These are phyloP conservation scores for Steatornis caripensis DNA, from an alignment of 2,113 vertebrate genomes.

Conservation along the genomic window DNA sequence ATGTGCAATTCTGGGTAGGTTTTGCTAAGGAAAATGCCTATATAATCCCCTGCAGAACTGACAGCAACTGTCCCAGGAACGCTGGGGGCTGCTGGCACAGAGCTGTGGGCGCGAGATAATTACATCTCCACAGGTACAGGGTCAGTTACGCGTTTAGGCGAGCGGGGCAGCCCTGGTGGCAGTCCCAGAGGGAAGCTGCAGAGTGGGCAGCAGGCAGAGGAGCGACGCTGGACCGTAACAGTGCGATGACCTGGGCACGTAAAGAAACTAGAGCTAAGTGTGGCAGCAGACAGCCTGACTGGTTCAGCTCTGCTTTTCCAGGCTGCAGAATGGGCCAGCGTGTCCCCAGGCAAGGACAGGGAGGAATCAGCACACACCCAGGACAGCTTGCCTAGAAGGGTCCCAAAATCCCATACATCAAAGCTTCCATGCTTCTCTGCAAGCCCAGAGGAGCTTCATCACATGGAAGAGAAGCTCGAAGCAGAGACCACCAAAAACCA, in stretches of 20 bases:
- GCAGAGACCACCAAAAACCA: background rate
- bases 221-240: background rate
- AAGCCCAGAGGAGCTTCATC: background rate
- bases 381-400: background rate
- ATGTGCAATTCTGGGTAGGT: background rate
- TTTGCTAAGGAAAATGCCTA: background rate
- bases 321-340: background rate
- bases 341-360: background rate
- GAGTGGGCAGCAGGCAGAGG: background rate
- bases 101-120: fast-evolving
- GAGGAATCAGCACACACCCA: background rate
- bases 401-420: background rate
- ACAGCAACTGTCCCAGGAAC: fast-evolving
- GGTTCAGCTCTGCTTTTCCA: background rate
- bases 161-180: background rate
- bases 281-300: background rate
- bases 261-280: background rate
- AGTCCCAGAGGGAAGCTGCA: background rate
- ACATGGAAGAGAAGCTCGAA: background rate
- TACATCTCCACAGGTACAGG: fast-evolving
- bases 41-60: background rate
- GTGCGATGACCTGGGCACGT: fast-evolving
- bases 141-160: fast-evolving
- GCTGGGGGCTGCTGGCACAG: fast-evolving
- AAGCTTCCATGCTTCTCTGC: background rate